A percentile compares a stretch with the other conserved stretches of the same genome.
These are phyloP conservation scores for Odontocerum albicorne DNA, from an alignment of 2,888 invertebrate species.

Conservation along the genomic window DNA sequence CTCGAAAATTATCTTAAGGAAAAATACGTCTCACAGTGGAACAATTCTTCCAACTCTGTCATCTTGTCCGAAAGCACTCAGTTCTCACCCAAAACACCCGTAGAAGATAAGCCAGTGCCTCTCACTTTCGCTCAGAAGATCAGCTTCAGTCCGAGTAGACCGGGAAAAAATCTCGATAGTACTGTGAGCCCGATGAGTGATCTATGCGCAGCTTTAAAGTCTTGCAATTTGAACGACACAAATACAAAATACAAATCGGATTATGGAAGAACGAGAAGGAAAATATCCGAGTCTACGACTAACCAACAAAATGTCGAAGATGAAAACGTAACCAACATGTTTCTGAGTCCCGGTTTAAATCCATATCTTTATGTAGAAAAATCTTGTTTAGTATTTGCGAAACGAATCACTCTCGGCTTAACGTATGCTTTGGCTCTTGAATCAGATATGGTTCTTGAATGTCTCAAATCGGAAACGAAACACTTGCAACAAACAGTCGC, in stretches of 20 bases:
- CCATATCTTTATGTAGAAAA: slow-evolving; percentile 62
- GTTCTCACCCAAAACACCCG: slow-evolving; percentile 26
- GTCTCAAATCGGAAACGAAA: slow-evolving; percentile 67
- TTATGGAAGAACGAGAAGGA: slow-evolving; percentile 14
- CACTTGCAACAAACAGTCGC: slow-evolving; percentile 68
- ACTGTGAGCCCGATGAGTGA: slow-evolving; percentile 59
- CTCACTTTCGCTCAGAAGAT: slow-evolving; percentile 5
- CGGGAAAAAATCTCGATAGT: neutral
- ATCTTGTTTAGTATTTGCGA: slow-evolving; percentile 67
- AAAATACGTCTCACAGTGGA: slow-evolving; percentile 49
- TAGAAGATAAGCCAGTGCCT: neutral
- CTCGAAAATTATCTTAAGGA: slow-evolving; percentile 74
- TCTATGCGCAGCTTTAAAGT: slow-evolving; percentile 60
- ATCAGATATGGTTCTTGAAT: slow-evolving; percentile 58
- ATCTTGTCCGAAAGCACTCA: slow-evolving; percentile 24
- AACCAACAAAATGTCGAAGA: slow-evolving; percentile 17
- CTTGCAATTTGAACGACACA: slow-evolving; percentile 54
- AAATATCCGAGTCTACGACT: slow-evolving; percentile 7
- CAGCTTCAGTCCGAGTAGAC: slow-evolving; percentile 15
- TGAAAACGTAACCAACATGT: slow-evolving; percentile 20
- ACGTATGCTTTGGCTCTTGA: slow-evolving; percentile 59
- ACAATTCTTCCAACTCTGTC: slow-evolving; percentile 27
- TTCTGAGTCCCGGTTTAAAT: slow-evolving; percentile 40
- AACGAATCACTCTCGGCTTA: slow-evolving; percentile 66
- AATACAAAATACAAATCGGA: slow-evolving; percentile 13